Base-by-base conservation (phyloP, 2,888 invertebrate genomes). In the Acrocyrtus sp. region DNA sequence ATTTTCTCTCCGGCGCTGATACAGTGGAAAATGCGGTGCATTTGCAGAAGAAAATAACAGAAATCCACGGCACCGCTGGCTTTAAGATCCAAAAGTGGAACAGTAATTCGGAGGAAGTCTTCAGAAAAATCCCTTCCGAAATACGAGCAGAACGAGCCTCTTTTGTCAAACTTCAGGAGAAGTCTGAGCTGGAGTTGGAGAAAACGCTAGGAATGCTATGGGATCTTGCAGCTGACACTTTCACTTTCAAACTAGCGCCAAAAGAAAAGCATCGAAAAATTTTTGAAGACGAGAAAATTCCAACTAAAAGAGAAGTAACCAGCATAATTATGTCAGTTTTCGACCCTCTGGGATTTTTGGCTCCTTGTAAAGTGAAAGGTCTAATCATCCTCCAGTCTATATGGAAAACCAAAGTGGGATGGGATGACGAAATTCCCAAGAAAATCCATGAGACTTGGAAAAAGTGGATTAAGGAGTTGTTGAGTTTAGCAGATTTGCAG, bases 281-380 rank as follows among this genome's bases (percentile, higher is more conserved):
- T n/a, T n/a, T n/a, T n/a, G n/a, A 29, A 21, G 74, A 63, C 21
- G 24, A 45, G 12, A 53, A 21, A 21, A 4, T 17, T 1, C 73
- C 78, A 2, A 82, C 82, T 1, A 83, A 83, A 58, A 45, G 82
- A 22, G 69, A 75, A 19, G 41, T 81, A 27, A 54, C 82, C 5
- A 69, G 65, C 12, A 24, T 72, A 8, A 65, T 82, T 3, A 82
- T 82, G 57, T 72, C 68, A 0, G 12, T 81, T 1, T 83, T 79
- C 63, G 82, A 83, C 65, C 83, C 83, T 0, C 48, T 82, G 10
- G 83, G 83, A 54, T 76, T 82, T 50, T 17, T 82, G 2, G 62
- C 74, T 12, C 81, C 80, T 3, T 70, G 78, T 15, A 62, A 72
- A 1, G 65, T 83, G 0, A 63, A 74, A 15, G 78, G 73, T 1